A percentile compares a stretch with the other conserved stretches of the same genome.
Evolutionary conservation across 1,140 invertebrate species (phyloP).

Genomic region (Spodoptera litura): DNA sequence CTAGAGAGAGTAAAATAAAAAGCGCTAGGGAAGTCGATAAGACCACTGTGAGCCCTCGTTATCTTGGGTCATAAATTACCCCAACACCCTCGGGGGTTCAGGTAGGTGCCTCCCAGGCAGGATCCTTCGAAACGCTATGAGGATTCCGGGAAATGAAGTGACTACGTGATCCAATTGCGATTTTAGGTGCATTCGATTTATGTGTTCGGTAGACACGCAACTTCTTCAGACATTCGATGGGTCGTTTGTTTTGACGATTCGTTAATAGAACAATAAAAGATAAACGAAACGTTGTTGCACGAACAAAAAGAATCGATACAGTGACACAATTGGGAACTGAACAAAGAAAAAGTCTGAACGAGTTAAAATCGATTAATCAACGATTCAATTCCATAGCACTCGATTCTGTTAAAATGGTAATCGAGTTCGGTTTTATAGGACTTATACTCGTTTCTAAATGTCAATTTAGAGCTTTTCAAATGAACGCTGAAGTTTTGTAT

Average conservation of each 20-base stretch:
- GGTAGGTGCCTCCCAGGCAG: constrained; percentile 69
- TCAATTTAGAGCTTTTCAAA: constrained; percentile 21
- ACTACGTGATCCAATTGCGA: constrained; percentile 84
- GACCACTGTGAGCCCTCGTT: constrained; percentile 81
- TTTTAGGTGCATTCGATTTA: constrained; percentile 81
- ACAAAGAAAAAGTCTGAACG: not conserved
- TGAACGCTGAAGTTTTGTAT: not conserved
- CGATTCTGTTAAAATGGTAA: constrained; percentile 37
- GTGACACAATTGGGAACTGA: not conserved
- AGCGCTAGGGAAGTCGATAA: constrained; percentile 79
- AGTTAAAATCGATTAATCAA: constrained; percentile 34
- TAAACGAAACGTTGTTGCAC: not conserved
- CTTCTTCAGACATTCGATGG: constrained; percentile 48
- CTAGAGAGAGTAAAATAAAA: constrained; percentile 72
- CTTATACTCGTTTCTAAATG: constrained; percentile 18
- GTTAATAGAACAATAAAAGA: constrained; percentile 6
- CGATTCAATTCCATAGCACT: constrained; percentile 16
- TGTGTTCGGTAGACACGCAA: constrained; percentile 61
- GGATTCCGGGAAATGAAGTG: constrained; percentile 78
- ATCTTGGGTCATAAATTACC: constrained; percentile 84
- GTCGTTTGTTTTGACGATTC: constrained; percentile 34
- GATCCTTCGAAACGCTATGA: constrained; percentile 73
- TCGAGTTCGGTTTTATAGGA: constrained; percentile 31
- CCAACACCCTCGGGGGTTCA: constrained; percentile 77
- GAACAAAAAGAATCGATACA: constrained; percentile 24